Base-by-base conservation (phyloP, 2,888 invertebrate species). In the Dimorphilus gyrociliatus region DNA sequence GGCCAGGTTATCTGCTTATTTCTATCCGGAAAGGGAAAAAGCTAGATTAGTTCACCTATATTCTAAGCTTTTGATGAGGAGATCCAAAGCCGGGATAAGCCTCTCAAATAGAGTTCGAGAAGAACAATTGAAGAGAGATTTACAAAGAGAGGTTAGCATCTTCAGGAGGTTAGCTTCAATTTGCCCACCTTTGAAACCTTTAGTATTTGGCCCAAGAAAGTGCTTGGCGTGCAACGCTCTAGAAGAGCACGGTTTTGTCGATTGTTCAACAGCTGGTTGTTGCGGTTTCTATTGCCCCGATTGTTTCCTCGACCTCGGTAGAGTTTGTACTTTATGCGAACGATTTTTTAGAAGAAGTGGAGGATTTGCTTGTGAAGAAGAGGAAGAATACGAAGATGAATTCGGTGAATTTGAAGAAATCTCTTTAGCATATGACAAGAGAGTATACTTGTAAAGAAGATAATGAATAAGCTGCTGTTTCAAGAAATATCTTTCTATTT, bases 21-120 rank as follows among this genome's bases (percentile, higher is more conserved):
- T 46, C 37, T 46, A 46, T 35, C 33, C 37, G 13, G 43, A 46
- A 19, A 30, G 42, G 13, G 38, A 42, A 19, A 38, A 39, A 23
- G 32, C 35, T 5, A 35, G 46, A 14, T 34, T 38, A 21, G 39
- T 42, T 12, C 44, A 46, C 23, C 39, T 46, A 16, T 40, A 42
- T 36, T 37, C 38, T 34, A 36, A 37, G 2, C 28, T 44, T 16
- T 21, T 36, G 19, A 38, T 36, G 19, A 42, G 42, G 33, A 30
- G 44, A 10, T 18, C 33, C 13, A 30, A 41, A n/a, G 32, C 43
- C 26, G 34, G 34, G 15, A 23, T 29, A 14, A 27, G 39, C 3
- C 37, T 43, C 10, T 35, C 38, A 17, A 33, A 33, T 24, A 29
- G 34, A 2, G 44, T 35, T 4, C 25, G 34, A 12, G 19, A 37